phyloP scores from a whole-genome alignment of 1,140 invertebrate species.

The Andricus grossulariae region DNA sequence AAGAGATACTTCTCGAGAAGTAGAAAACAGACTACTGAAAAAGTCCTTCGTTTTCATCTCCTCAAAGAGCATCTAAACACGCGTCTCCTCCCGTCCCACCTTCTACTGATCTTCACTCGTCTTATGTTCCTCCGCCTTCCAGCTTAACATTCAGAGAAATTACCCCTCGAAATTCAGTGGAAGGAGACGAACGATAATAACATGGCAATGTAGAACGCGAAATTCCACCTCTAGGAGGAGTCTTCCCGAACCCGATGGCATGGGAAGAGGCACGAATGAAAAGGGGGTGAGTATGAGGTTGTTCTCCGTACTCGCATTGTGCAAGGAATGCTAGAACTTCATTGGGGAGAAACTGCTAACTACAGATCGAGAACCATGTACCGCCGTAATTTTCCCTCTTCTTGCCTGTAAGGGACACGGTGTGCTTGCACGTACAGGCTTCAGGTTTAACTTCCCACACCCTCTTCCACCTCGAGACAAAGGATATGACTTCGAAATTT shows the following conservation, averaged over 20 bases:
- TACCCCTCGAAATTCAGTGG: constrained; percentile 51
- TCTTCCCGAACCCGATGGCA: constrained; percentile 14
- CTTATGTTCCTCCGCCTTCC: constrained; percentile 40
- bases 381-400: constrained; percentile 46
- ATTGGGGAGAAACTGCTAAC: constrained; percentile 55
- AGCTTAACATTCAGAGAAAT: constrained; percentile 46
- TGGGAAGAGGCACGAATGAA: neutral
- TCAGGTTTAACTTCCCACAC: constrained; percentile 46
- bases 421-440: constrained; percentile 31
- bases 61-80: constrained; percentile 31
- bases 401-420: constrained; percentile 45
- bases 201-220: constrained; percentile 55
- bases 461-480: constrained; percentile 45
- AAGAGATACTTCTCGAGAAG: constrained; percentile 6
- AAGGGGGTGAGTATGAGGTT: constrained; percentile 40
- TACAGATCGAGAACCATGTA: constrained; percentile 41
- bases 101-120: neutral
- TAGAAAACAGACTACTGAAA: neutral
- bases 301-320: constrained; percentile 45
- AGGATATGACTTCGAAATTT: constrained; percentile 10
- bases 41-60: constrained; percentile 26
- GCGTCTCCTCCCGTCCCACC: neutral
- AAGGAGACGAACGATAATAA: constrained; percentile 50
- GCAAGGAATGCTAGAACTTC: constrained; percentile 51
- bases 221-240: constrained; percentile 49